These are phyloP conservation scores for Porites cylindrica DNA, from an alignment of 92 coral and sea anemone species.

Conservation along the genomic window DNA sequence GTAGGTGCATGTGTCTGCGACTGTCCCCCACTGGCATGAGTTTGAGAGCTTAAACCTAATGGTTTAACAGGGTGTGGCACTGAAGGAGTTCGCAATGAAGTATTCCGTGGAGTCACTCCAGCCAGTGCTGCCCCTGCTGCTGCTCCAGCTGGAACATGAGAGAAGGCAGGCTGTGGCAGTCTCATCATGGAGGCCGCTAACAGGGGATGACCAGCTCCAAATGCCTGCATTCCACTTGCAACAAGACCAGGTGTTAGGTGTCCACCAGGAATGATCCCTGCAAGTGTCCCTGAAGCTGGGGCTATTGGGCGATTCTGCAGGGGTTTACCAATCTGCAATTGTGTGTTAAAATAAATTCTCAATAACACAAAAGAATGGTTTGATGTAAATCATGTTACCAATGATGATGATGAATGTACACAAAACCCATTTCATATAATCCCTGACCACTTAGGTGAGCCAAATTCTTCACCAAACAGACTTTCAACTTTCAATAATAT, in stretches of 20 bases:
- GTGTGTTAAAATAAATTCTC: neutral
- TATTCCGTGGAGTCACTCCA: conserved; percentile 81
- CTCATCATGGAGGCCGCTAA: conserved; percentile 70
- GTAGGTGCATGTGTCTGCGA: conserved; percentile 48
- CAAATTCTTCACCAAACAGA: too few species aligned
- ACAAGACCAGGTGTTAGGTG: conserved; percentile 58
- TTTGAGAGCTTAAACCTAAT: conserved; percentile 55
- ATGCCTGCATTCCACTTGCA: conserved; percentile 59
- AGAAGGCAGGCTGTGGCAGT: conserved; percentile 72
- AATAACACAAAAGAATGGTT: neutral
- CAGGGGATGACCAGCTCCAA: conserved; percentile 44
- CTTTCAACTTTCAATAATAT: too few species aligned
- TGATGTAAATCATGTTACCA: neutral
- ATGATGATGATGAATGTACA: neutral
- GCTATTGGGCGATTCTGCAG: conserved; percentile 95
- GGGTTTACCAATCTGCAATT: conserved; percentile 68
- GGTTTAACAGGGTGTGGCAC: conserved; percentile 62
- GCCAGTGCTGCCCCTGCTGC: conserved; percentile 93
- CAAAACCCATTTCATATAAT: too few species aligned
- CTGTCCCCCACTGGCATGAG: conserved; percentile 48
- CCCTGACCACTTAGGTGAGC: too few species aligned
- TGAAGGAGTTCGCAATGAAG: conserved; percentile 60
- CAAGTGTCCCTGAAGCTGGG: conserved; percentile 86
- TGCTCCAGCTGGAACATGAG: conserved; percentile 90
- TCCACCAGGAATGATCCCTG: conserved; percentile 54